Evolutionary conservation across 2,113 vertebrate species (phyloP), one percentile per base, ranked within the genome.

Genomic region (Lepisosteus oculatus): DNA sequence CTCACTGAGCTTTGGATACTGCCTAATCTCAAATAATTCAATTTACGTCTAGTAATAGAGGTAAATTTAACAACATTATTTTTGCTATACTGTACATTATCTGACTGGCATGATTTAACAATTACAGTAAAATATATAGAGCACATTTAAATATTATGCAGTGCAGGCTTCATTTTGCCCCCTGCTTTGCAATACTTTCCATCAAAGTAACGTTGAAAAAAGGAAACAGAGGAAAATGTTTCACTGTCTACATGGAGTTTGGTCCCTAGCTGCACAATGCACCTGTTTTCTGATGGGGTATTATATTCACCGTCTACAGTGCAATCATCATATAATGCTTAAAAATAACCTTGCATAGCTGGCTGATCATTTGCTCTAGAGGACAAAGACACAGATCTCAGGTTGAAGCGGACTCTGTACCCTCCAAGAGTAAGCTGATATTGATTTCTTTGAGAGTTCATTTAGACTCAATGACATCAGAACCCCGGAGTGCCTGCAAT

Each of bases 261-360:
- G 12, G 29, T 56, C 70, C 64, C 43, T 69, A 65, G 54, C 63
- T 69, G 63, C 73, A 72, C 70, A 55, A 61, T 6, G 51, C 87
- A 88, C 86, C 86, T 86, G 87, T 85, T 87, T 81, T 84, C 87
- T 84, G 85, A 78, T 71, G 75, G 62, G 74, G 63, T 80, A 80
- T 88, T 89, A 82, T 83, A 85, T 80, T 84, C 74, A 73, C 78
- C 73, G 81, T 85, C 82, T 75, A 68, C 75, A 72, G 54, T 74
- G 72, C 78, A 75, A 74, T 86, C 84, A 77, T 85, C 88, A 83
- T 71, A 84, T 85, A 83, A 79, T 81, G 78, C 76, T 77, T 77
- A 82, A 79, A 83, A 89, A 85, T 83, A 86, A 85, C 79, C 79
- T 8, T 0, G 59, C 74, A 73, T 79, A 79, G 75, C 68, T 70